Evolutionary conservation across 1,140 invertebrate species (phyloP), one percentile per base, ranked within the genome.

Genomic region (Popillia japonica): DNA sequence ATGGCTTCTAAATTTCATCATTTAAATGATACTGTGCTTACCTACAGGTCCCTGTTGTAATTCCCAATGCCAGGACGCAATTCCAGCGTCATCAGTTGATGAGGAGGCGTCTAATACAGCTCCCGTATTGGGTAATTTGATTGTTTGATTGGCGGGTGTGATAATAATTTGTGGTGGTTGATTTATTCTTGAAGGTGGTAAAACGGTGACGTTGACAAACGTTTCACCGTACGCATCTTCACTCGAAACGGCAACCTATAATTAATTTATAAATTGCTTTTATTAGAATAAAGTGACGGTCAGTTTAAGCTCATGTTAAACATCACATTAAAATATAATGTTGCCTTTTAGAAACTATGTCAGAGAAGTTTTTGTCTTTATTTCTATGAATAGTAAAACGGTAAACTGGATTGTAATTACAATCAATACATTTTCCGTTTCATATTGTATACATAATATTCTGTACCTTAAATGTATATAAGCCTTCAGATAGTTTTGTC

Each of bases 21-120:
- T n/a, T n/a, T n/a, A n/a, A n/a, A n/a, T n/a, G n/a, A n/a, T 4
- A 11, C 17, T 10, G 9, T 22, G 17, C 17, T 11, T 48, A 85
- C 84, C 84, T 68, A 86, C 80, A 40, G 86, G 94, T 4, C 95
- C 96, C 78, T 93, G 93, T 22, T 96, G 93, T 14, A 97, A 88
- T 86, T 98, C 96, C 97, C 97, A 99, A 83, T 95, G 93, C 90
- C 95, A 98, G 8, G 90, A 92, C 81, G 93, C 92, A 80, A 97
- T 96, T 78, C 92, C 92, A 80, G 84, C 83, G 79, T 86, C 86
- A 78, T 86, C 86, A 2, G 79, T 86, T 3, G 83, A 84, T 40
- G 85, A 83, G 0, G 93, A 94, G 2, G 96, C 97, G 87, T 99
- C 97, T 10, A 98, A 89, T 20, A 98, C 94, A 6, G 96, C 96